Base-by-base conservation (phyloP, 2,113 vertebrate genomes). In the human region DNA sequence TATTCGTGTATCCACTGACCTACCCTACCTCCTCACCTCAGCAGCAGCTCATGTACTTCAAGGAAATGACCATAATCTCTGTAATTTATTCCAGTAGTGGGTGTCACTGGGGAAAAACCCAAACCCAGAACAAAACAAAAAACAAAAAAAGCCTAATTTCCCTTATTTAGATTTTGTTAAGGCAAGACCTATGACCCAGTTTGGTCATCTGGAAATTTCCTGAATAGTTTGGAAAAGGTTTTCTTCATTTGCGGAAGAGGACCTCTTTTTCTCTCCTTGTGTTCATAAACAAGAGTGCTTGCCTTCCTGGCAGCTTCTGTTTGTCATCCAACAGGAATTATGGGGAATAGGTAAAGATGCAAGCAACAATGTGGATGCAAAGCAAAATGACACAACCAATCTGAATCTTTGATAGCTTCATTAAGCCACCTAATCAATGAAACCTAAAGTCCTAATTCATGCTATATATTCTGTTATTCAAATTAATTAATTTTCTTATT, bases 21-120 rank as follows among this genome's bases (percentile, higher is more conserved):
- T 12, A 1, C 0, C 1, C 8, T 55, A 4, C 3, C 2, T 25
- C 0, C 5, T 0, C 0, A 7, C 18, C 38, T 79, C 6, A 4
- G 25, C 2, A 40, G 1, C 5, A 43, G 0, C 17, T 32, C 1
- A 0, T 2, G 22, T 12, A 3, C 4, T 12, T 43, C 30, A 61
- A 12, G 25, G 20, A 79, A 45, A 22, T 23, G 32, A 25, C 0
- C 5, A 32, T 27, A n/a, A 13, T 0, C 11, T 66, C 25, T 48
- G 1, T 43, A 43, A 12, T 45, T 5, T 38, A 11, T 12, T 50
- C 2, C 13, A 57, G 7, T 84, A 4, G 20, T 75, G 45, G 5
- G 2, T 23, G 8, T 55, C 43, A 12, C 8, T n/a, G 17, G 23
- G 12, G 2, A 8, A 84, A 87, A n/a, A 48, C 18, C 17, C 8